Evolutionary conservation across 2,113 vertebrate species (phyloP).

Genomic region (Pterocles burchelli): DNA sequence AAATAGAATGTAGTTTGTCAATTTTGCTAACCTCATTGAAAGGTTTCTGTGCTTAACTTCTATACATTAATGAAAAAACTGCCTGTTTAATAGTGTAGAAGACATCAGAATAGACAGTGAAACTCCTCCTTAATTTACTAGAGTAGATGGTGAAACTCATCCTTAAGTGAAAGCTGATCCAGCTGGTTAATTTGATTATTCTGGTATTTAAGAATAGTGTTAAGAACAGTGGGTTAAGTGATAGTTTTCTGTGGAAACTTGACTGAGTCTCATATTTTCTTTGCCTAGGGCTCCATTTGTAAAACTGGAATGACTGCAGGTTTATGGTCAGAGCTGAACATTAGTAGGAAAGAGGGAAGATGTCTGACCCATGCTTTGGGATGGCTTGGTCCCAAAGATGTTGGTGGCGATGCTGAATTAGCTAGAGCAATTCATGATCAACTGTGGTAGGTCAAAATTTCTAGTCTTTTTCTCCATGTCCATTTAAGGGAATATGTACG

Average conservation of each 20-base stretch:
- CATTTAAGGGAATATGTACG: background rate
- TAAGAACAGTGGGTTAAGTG: background rate
- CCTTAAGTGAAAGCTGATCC: background rate
- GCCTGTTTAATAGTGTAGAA: background rate
- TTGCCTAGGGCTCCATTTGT: background rate
- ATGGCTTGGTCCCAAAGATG: background rate
- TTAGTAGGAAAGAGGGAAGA: background rate
- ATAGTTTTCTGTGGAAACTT: background rate
- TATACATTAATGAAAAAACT: background rate
- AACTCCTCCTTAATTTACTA: background rate
- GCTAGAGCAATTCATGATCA: background rate
- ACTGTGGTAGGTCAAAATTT: background rate
- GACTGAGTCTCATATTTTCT: background rate
- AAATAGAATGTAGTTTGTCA: background rate
- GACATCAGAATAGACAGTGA: rapidly evolving
- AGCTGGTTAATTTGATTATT: background rate
- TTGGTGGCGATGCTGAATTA: background rate
- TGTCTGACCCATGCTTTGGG: background rate
- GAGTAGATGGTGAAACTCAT: background rate
- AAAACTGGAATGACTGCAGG: background rate
- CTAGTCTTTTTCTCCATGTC: background rate
- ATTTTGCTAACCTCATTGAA: background rate
- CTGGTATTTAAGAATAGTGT: background rate
- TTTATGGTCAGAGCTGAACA: rapidly evolving
- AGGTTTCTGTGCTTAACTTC: background rate